Percentiles rank a stretch among this genome's conserved stretches.
Conservation (phyloP, 2,888 invertebrate species). For the Fissipunctia ypsillon region DNA sequence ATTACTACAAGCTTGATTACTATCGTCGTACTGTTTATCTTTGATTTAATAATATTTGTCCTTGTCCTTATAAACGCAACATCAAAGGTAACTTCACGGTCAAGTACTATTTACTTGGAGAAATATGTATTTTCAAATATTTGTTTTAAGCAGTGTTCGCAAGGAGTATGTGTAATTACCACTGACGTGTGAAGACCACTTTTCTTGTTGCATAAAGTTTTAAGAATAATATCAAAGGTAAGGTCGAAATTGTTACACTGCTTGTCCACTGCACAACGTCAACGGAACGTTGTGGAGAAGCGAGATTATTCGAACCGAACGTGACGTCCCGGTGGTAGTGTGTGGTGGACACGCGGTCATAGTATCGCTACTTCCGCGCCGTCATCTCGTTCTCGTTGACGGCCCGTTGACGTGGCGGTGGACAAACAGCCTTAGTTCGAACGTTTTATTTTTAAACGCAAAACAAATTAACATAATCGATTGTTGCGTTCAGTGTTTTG, state of each 20-base stretch:
- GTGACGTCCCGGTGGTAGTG: too few relatives aligned
- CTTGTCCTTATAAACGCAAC: constrained; percentile 29
- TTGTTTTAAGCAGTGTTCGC: constrained; percentile 28
- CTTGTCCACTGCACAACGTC: too few relatives aligned
- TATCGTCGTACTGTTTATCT: constrained; percentile 18
- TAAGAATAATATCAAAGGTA: constrained; percentile 1
- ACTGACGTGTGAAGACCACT: constrained; percentile 27
- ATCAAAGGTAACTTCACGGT: constrained; percentile 43
- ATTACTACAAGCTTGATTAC: constrained; percentile 20
- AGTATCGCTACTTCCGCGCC: too few relatives aligned
- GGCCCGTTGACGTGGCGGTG: too few relatives aligned
- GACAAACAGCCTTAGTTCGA: background rate
- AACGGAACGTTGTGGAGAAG: too few relatives aligned
- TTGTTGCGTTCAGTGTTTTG: background rate
- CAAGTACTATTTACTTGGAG: constrained; percentile 33
- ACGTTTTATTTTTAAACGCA: background rate
- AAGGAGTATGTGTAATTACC: constrained; percentile 25
- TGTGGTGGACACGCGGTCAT: too few relatives aligned
- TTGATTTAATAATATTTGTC: constrained; percentile 22
- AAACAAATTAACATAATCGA: background rate
- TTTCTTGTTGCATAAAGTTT: constrained; percentile 23
- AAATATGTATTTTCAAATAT: constrained; percentile 45
- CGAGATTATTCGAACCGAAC: too few relatives aligned
- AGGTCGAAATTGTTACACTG: background rate
- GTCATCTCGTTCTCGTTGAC: too few relatives aligned